phyloP scores from a whole-genome alignment of 2,888 invertebrate genomes.

The Thymelicus acteon region DNA sequence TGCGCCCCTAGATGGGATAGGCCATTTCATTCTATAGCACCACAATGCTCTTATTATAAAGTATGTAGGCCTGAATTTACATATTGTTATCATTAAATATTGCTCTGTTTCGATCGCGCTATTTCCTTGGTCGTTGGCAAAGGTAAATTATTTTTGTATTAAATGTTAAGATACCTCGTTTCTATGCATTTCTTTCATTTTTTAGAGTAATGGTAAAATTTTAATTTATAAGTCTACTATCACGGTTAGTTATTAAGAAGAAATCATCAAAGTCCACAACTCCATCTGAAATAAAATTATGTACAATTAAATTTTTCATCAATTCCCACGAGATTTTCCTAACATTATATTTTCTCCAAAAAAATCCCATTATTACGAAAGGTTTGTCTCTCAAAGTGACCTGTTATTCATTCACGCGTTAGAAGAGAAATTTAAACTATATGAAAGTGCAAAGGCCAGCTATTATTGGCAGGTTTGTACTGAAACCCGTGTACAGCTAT shows the following conservation, averaged over 20 bases:
- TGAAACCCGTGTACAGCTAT: constrained; percentile 56
- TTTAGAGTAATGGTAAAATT: too few relatives aligned
- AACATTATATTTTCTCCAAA: too few relatives aligned
- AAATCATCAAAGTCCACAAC: too few relatives aligned
- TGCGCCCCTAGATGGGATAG: constrained; percentile 34
- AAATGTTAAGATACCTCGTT: not conserved
- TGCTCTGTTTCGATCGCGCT: constrained; percentile 22
- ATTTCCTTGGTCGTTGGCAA: constrained; percentile 22
- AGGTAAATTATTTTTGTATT: not conserved
- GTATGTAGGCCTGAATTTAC: constrained; percentile 34
- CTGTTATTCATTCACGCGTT: constrained; percentile 38
- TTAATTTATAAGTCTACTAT: too few relatives aligned
- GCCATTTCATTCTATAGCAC: constrained; percentile 33
- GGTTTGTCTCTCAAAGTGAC: not conserved
- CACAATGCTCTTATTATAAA: constrained; percentile 38
- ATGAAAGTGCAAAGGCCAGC: constrained; percentile 61
- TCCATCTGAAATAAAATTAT: too few relatives aligned
- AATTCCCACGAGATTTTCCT: too few relatives aligned
- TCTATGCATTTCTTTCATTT: not conserved
- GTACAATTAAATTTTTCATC: too few relatives aligned
- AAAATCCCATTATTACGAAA: too few relatives aligned
- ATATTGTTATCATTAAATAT: constrained; percentile 38
- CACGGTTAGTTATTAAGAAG: too few relatives aligned
- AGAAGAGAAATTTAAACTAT: constrained; percentile 47
- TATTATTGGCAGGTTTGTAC: constrained; percentile 52